Evolutionary conservation across 2,888 invertebrate species (phyloP), one percentile per base, ranked within the genome.

Genomic region (Caenorhabditis sinica): DNA sequence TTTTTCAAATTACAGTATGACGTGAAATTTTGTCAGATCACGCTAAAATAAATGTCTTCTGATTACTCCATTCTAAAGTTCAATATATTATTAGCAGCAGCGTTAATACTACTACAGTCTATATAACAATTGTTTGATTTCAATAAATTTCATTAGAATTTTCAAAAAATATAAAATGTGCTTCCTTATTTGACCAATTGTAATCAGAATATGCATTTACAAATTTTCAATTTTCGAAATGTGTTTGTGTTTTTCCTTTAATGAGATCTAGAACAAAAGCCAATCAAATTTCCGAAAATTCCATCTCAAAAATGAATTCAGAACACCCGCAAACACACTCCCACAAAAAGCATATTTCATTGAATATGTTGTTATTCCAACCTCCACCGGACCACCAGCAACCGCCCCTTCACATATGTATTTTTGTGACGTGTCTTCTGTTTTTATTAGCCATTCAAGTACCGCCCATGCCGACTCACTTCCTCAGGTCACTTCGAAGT

Each of bases 331-430:
- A 53, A 58, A 20, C 45, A 28, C 49, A 49, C n/a, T 17, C 65
- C 28, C 28, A 65, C 17, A 65, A 72, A 43, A 43, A 40, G 33
- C 33, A 40, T 65, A 80, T 56, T 65, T 56, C 33, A 20, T 53
- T 36, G 43, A 45, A 17, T 63, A 17, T 72, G 56, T 77, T 77
- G 61, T 79, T 79, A 65, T 79, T 72, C 71, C 65, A 68, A 60
- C 49, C 40, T 28, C 69, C 3, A 56, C 56, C 68, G 60, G 63
- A 49, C 73, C 65, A 49, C 63, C 28, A 56, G 20, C 17, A 5
- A 13, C 45, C 66, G 11, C 49, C 56, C 28, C 43, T 66, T 58
- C 66, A 51, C 68, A 23, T 36, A 25, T 40, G 17, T 56, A 60
- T 69, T 69, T 69, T 43, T 68, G 61, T 76, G 76, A 68, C 68